A percentile compares a stretch with the other conserved stretches of the same genome.
These are phyloP conservation scores for Rhopalosiphum nymphaeae DNA, from an alignment of 2,888 invertebrate species.

Conservation along the genomic window DNA sequence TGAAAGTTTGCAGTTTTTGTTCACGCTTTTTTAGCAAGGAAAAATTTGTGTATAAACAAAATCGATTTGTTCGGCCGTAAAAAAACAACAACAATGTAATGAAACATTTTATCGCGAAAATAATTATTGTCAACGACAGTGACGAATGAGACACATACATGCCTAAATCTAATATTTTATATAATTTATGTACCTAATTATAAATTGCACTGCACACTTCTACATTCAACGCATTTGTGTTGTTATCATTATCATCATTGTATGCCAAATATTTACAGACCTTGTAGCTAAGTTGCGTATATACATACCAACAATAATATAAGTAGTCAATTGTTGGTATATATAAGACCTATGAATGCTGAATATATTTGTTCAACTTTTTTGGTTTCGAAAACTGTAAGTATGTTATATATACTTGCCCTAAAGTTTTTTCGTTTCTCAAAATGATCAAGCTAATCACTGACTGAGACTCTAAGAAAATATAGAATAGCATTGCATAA, in stretches of 20 bases:
- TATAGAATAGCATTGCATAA: neutral
- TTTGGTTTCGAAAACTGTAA: neutral
- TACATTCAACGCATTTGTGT: neutral
- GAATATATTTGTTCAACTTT: neutral
- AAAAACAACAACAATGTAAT: neutral
- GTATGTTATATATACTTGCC: neutral
- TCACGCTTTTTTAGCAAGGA: neutral
- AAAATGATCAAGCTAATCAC: neutral
- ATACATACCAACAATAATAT: neutral
- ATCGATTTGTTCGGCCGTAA: constrained; percentile 27
- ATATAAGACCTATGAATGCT: neutral
- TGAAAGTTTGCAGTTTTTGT: constrained; percentile 13
- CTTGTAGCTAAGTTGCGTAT: neutral
- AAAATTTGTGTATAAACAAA: neutral
- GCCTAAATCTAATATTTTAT: neutral
- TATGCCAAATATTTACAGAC: neutral
- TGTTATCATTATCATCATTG: neutral
- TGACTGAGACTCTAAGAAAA: neutral
- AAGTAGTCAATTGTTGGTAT: neutral
- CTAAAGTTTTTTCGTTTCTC: neutral
- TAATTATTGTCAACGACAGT: neutral
- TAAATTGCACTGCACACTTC: neutral
- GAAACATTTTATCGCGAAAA: neutral
- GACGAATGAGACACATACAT: neutral
- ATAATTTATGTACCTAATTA: neutral